Percentiles rank a stretch among this genome's conserved stretches.
Conservation (phyloP, 1,140 invertebrate species). For the Drosophila pseudoananassae region DNA sequence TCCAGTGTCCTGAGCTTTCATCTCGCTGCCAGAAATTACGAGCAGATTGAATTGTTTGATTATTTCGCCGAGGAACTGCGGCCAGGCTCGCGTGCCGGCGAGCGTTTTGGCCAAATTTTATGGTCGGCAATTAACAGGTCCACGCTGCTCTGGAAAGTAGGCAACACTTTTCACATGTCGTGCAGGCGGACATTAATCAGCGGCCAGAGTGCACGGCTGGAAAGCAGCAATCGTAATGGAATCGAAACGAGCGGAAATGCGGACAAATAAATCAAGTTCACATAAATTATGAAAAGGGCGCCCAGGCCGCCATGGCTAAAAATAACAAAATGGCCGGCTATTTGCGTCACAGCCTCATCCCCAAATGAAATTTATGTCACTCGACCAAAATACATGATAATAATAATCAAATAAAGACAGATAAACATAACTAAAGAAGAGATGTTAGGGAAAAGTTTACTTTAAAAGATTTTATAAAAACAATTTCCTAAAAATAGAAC, state of each 20-base stretch:
- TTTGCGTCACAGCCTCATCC: constrained; percentile 48
- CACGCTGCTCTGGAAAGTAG: constrained; percentile 47
- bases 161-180: constrained; percentile 73
- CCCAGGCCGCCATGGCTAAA: constrained; percentile 27
- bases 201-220: constrained; percentile 15
- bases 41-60: constrained; percentile 65
- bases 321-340: constrained; percentile 42
- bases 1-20: constrained; percentile 32
- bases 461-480: too few relatives aligned
- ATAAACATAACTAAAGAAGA: neutral
- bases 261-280: constrained; percentile 64
- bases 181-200: constrained; percentile 69
- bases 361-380: neutral
- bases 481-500: too few relatives aligned
- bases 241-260: constrained; percentile 69
- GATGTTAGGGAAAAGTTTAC: neutral
- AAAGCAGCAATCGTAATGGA: constrained; percentile 62
- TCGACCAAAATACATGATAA: neutral
- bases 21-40: constrained; percentile 12
- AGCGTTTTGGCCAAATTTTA: constrained; percentile 62
- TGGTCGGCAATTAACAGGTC: constrained; percentile 70
- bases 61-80: constrained; percentile 8
- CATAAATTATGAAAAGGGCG: constrained; percentile 56
- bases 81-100: constrained; percentile 48
- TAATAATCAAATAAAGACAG: neutral